Percentiles rank a stretch among this genome's conserved stretches.
phyloP scores from a whole-genome alignment of 2,113 vertebrate species.

The Oxyura jamaicensis region DNA sequence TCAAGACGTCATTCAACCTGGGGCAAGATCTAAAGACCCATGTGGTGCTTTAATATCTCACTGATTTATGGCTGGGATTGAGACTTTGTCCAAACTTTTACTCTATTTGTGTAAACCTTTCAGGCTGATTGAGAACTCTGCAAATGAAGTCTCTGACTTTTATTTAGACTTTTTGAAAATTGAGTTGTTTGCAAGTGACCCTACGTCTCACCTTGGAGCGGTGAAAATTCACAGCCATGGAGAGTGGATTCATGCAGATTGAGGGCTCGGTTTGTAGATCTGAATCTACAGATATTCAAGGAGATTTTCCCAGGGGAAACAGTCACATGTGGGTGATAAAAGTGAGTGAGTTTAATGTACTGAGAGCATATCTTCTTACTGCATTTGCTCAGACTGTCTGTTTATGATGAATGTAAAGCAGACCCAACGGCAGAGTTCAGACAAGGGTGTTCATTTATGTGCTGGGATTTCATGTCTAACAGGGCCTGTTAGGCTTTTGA shows the following conservation, averaged over 20 bases:
- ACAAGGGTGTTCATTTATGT: not conserved
- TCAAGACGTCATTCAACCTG: not conserved
- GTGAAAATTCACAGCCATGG: not conserved
- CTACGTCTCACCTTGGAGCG: not conserved
- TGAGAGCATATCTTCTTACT: not conserved
- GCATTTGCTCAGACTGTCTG: not conserved
- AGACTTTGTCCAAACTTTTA: constrained; percentile 17
- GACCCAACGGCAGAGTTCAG: not conserved
- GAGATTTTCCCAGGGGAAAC: not conserved
- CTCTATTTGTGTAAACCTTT: constrained; percentile 22
- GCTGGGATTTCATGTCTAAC: not conserved
- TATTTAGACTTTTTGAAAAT: not conserved
- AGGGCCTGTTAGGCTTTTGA: not conserved
- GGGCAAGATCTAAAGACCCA: not conserved
- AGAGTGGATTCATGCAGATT: not conserved
- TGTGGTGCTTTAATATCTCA: not conserved
- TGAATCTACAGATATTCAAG: not conserved
- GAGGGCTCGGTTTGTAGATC: not conserved
- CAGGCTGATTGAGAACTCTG: not conserved
- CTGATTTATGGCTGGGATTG: constrained; percentile 14
- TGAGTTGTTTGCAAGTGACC: not conserved
- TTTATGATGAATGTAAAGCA: not conserved
- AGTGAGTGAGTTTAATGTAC: not conserved
- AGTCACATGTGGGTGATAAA: not conserved
- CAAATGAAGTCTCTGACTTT: constrained; percentile 7